Base-by-base conservation (phyloP, 2,797 vertebrate species). In the Kryptopterus vitreolus region DNA sequence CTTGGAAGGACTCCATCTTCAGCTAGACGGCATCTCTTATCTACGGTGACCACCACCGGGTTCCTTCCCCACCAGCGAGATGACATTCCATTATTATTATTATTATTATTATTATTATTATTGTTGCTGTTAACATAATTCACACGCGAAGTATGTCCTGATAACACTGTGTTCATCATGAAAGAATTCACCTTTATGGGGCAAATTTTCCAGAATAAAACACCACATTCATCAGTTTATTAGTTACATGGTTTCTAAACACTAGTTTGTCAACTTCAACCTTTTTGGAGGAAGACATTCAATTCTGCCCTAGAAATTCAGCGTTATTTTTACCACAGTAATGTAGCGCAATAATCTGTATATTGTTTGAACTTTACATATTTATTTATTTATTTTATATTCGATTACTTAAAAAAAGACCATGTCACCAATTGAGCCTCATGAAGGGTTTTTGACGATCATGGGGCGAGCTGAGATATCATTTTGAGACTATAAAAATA, bases 21-120 rank as follows among this genome's bases (percentile, higher is more conserved):
- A n/a, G n/a, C n/a, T n/a, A n/a, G n/a, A n/a, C n/a, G n/a, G n/a
- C n/a, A n/a, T n/a, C n/a, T n/a, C n/a, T n/a, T n/a, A n/a, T n/a
- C n/a, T n/a, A n/a, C n/a, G n/a, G n/a, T n/a, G n/a, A n/a, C n/a
- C n/a, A n/a, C n/a, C n/a, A n/a, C n/a, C n/a, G n/a, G n/a, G n/a
- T n/a, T n/a, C n/a, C n/a, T n/a, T n/a, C n/a, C n/a, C n/a, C n/a
- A n/a, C n/a, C n/a, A n/a, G n/a, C n/a, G n/a, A n/a, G n/a, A n/a
- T n/a, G n/a, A n/a, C n/a, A n/a, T n/a, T n/a, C n/a, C n/a, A 43
- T 43, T 65, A 65, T 65, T 65, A n/a, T 65, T 65, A 65, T 38
- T 38, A 65, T 29, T 29, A 26, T 29, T 61, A 58, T 58, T 24
- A 57, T 58, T 57, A 57, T 57, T 58, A 58, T 58, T 26, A 4